Base-by-base conservation (phyloP, 2,113 vertebrate genomes). In the Prunella himalayana region DNA sequence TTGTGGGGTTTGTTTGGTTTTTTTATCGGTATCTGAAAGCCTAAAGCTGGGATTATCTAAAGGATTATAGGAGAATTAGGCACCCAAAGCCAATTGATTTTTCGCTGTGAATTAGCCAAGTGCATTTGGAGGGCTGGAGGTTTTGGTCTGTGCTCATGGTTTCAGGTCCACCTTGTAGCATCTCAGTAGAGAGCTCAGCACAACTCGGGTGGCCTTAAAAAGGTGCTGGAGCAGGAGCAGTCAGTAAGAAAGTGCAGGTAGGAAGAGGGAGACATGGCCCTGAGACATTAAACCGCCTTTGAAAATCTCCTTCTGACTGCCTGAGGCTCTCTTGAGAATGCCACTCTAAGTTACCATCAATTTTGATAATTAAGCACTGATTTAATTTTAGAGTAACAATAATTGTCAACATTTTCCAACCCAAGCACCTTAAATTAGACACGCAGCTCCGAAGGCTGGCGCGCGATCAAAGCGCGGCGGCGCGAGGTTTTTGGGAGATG, bases 381-480 rank as follows among this genome's bases (percentile, higher is more conserved):
- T 96, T 97, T 97, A 97, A 96, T 95, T 94, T 95, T 63, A 90
- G 92, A 95, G 95, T 86, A 97, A 88, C 94, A 96, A 92, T 95
- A 97, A 96, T 92, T 93, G 94, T 95, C 94, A 90, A 95, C 95
- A 42, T 97, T 96, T 95, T 96, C 94, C 92, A 96, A 47, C 59
- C 86, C 92, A 54, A 88, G 94, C 79, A 90, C 96, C 96, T 94
- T 80, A 82, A 95, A 94, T 80, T 50, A 96, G 96, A 42, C 93
- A 31, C 35, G 21, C 93, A 80, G 85, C 54, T 72, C 89, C 21
- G 15, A 4, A 13, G 4, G 61, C 1, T 92, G 93, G 94, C 95
- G 45, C 11, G 1, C 54, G 86, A 95, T 95, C 93, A 95, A 96
- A 96, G 95, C 69, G 12, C 8, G 20, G 64, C 66, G 44, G 42